A percentile compares a stretch with the other conserved stretches of the same genome.
Evolutionary conservation across 2,113 vertebrate species (phyloP).

Genomic region (Sylvilagus bachmani): DNA sequence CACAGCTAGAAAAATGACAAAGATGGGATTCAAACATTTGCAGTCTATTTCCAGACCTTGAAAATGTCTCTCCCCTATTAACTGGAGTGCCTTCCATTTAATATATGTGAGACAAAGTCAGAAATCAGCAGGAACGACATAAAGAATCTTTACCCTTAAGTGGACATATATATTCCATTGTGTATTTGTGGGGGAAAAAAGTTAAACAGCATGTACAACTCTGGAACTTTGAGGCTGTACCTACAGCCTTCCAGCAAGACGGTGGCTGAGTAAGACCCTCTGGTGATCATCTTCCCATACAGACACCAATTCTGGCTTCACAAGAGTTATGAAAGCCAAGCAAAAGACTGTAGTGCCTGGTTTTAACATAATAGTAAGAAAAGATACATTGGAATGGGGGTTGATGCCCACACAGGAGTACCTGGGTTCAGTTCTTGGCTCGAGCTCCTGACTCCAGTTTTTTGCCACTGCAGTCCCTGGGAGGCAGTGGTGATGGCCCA

Average conservation of each 20-base stretch:
- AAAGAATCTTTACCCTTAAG: not conserved
- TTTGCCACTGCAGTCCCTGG: too few relatives aligned
- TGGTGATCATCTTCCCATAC: too few relatives aligned
- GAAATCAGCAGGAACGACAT: not conserved
- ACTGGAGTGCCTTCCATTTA: not conserved
- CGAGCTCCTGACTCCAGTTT: too few relatives aligned
- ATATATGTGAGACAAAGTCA: not conserved
- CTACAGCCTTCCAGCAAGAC: not conserved
- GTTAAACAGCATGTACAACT: not conserved
- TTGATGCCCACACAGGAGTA: too few relatives aligned
- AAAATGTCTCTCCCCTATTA: not conserved
- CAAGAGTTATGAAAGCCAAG: too few relatives aligned
- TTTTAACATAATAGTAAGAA: too few relatives aligned
- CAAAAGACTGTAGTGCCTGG: too few relatives aligned
- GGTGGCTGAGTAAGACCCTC: too few relatives aligned
- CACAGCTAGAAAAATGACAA: not conserved
- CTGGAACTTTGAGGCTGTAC: not conserved
- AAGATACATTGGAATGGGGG: too few relatives aligned
- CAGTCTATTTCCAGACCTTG: not conserved
- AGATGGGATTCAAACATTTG: not conserved
- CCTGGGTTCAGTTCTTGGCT: too few relatives aligned
- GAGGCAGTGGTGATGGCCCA: too few relatives aligned
- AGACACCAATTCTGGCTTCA: too few relatives aligned
- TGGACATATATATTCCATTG: not conserved
- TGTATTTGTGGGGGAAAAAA: slow-evolving; percentile 14